Evolutionary conservation across 2,888 invertebrate species (phyloP).

Genomic region (Diplazon laetatorius): DNA sequence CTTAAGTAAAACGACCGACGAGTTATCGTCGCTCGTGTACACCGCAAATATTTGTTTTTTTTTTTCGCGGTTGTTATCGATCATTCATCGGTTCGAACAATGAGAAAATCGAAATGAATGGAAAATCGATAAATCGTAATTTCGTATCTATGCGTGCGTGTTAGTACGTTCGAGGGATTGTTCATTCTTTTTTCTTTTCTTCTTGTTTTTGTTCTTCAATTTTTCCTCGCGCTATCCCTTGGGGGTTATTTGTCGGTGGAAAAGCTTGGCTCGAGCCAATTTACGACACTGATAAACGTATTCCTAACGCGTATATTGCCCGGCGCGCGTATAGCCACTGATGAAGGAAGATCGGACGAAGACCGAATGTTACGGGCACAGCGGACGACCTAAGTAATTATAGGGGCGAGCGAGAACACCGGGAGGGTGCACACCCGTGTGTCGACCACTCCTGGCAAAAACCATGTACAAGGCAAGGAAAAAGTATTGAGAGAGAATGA

Average conservation of each 20-base stretch:
- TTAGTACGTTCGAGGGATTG: conserved; percentile 6
- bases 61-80: conserved; percentile 1
- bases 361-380: conserved; percentile 18
- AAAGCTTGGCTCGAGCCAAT: neutral
- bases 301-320: conserved; percentile 16
- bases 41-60: conserved; percentile 44
- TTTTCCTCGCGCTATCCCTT: neutral
- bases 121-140: conserved; percentile 36
- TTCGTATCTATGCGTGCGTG: neutral
- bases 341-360: conserved; percentile 46
- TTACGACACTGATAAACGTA: conserved; percentile 40
- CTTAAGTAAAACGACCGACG: neutral
- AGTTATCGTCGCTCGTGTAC: conserved; percentile 5
- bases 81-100: conserved; percentile 29
- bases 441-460: neutral
- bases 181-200: conserved; percentile 44
- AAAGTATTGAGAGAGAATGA: conserved; percentile 30
- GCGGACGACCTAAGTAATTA: conserved; percentile 33
- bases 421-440: neutral
- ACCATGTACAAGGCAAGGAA: conserved; percentile 11
- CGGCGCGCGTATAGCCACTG: conserved; percentile 4
- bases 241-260: no score
- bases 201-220: conserved; percentile 2
- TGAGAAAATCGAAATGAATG: conserved; percentile 34
- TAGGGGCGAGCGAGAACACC: conserved; percentile 24